A percentile compares a stretch with the other conserved stretches of the same genome.
These are phyloP conservation scores for Arrhopalites spinosus DNA, from an alignment of 2,888 invertebrate genomes.

Conservation along the genomic window DNA sequence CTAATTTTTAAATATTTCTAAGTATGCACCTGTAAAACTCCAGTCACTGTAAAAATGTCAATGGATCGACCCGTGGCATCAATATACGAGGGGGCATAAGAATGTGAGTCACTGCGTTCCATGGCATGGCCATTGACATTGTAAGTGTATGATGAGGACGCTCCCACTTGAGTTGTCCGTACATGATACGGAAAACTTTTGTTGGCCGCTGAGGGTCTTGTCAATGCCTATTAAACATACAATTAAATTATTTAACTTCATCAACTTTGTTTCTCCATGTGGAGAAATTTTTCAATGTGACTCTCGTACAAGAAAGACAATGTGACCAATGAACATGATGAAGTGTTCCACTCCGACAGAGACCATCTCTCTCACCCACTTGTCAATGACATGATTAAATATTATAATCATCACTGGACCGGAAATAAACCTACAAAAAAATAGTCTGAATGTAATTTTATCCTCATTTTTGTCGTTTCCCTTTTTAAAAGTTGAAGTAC, in stretches of 20 bases:
- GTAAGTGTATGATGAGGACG: conserved; percentile 53
- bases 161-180: conserved; percentile 65
- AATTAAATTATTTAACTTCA: background rate
- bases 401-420: conserved; percentile 78
- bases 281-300: background rate
- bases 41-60: conserved; percentile 58
- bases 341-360: conserved; percentile 71
- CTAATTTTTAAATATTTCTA: background rate
- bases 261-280: background rate
- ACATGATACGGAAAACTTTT: conserved; percentile 91
- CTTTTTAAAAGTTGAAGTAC: background rate
- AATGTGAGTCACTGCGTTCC: conserved; percentile 66
- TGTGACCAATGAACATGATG: conserved; percentile 71
- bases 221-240: conserved; percentile 67
- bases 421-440: conserved; percentile 72
- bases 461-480: background rate
- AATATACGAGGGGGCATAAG: conserved; percentile 66
- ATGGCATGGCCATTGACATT: conserved; percentile 60
- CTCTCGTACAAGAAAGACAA: conserved; percentile 68
- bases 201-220: conserved; percentile 83
- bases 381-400: conserved; percentile 78
- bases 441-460: background rate
- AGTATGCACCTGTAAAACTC: conserved; percentile 52
- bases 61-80: conserved; percentile 52
- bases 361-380: conserved; percentile 78